Percentiles rank a stretch among this genome's conserved stretches.
Evolutionary conservation across 2,888 invertebrate species (phyloP).

Genomic region (Cantharis nigra): DNA sequence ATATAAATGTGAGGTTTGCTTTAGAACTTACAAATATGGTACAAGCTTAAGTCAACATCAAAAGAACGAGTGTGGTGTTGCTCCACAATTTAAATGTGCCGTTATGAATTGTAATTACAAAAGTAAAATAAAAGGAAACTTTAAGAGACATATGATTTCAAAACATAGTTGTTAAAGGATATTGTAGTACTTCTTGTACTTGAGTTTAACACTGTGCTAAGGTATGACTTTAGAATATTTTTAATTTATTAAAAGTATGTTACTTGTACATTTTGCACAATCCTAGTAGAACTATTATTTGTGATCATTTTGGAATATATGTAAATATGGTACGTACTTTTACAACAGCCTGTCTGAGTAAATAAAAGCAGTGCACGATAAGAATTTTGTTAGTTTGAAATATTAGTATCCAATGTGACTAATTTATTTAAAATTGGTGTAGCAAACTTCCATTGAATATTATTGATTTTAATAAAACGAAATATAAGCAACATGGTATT

Average conservation of each 20-base stretch:
- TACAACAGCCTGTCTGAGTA: neutral
- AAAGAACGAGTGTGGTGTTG: conserved; percentile 58
- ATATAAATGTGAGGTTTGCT: conserved; percentile 35
- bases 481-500: neutral
- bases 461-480: neutral
- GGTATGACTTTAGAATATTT: neutral
- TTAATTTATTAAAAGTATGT: neutral
- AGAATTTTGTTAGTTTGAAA: neutral
- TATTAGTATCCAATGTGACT: neutral
- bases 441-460: neutral
- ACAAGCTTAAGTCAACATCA: conserved; percentile 56
- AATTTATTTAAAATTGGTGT: neutral
- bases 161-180: neutral
- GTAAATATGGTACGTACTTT: neutral
- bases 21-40: conserved; percentile 44
- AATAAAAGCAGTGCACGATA: neutral
- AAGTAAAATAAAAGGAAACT: neutral
- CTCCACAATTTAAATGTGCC: conserved; percentile 1
- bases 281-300: neutral
- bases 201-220: neutral
- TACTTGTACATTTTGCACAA: neutral
- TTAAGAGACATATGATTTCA: conserved; percentile 3
- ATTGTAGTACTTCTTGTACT: neutral
- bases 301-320: neutral
- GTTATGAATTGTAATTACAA: conserved; percentile 9